A percentile compares a stretch with the other conserved stretches of the same genome.
Evolutionary conservation across 2,888 invertebrate genomes (phyloP).

Genomic region (Petrophora chlorosata): DNA sequence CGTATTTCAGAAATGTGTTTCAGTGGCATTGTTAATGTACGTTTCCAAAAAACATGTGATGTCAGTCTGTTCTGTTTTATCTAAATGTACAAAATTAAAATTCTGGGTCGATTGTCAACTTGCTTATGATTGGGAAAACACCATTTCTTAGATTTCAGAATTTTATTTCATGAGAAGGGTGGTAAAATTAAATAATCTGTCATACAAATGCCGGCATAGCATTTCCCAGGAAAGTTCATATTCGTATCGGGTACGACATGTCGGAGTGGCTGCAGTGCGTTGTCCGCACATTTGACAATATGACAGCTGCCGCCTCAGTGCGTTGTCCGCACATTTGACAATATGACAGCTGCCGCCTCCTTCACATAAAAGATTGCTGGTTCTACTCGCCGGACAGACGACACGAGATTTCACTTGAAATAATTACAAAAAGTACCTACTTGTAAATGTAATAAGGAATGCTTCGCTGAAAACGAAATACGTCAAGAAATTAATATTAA

Average conservation of each 20-base stretch:
- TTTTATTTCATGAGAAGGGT: no score
- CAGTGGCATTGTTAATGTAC: no score
- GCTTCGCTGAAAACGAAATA: conserved; percentile 2
- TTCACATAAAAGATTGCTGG: conserved; percentile 13
- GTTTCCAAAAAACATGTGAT: no score
- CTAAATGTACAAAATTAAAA: no score
- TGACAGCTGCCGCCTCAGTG: no score
- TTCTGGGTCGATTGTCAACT: no score
- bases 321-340: conserved; percentile 42
- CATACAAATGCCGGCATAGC: background rate
- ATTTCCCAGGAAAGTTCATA: conserved; percentile 5
- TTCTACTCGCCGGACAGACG: background rate
- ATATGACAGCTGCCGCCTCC: conserved; percentile 33
- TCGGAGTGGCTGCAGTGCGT: background rate
- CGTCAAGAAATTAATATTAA: background rate
- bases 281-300: conserved; percentile 45
- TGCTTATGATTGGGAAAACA: no score
- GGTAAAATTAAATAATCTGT: no score
- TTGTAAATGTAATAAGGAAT: background rate
- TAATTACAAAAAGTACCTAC: background rate
- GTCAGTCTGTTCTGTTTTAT: no score
- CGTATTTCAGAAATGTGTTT: no score
- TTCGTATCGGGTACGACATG: conserved; percentile 5
- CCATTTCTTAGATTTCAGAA: no score
- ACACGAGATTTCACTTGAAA: conserved; percentile 14